phyloP scores from a whole-genome alignment of 2,113 vertebrate species.

The Thunnus maccoyii region DNA sequence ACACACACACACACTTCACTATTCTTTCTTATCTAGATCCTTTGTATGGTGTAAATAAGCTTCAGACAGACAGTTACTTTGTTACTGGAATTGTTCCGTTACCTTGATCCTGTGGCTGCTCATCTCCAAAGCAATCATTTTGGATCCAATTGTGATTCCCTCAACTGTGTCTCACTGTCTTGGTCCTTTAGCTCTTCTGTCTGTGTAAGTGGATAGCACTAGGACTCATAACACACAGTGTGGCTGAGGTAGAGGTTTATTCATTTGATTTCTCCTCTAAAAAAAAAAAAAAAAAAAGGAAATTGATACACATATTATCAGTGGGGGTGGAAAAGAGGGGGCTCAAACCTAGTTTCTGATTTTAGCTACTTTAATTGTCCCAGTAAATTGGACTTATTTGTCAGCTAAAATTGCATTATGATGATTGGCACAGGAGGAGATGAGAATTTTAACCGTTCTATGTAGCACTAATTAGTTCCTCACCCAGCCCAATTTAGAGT shows the following conservation, averaged over 20 bases:
- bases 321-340: not conserved
- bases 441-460: conserved; percentile 60
- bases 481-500: conserved; percentile 65
- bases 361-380: conserved; percentile 71
- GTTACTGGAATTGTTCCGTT: conserved; percentile 53
- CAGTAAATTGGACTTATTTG: conserved; percentile 78
- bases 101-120: conserved; percentile 43
- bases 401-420: conserved; percentile 75
- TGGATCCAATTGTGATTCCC: conserved; percentile 47
- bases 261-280: conserved; percentile 26
- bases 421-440: conserved; percentile 82
- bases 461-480: conserved; percentile 72
- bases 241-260: conserved; percentile 23
- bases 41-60: conserved; percentile 66
- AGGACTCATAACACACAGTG: conserved; percentile 22
- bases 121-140: conserved; percentile 44
- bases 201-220: conserved; percentile 17
- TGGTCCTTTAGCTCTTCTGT: conserved; percentile 13
- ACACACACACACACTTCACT: conserved; percentile 29
- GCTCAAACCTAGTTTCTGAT: conserved; percentile 21
- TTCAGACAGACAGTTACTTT: conserved; percentile 39
- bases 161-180: conserved; percentile 34
- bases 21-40: conserved; percentile 58
- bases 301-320: not conserved
- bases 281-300: not conserved